phyloP scores from a whole-genome alignment of 1,140 invertebrate genomes.

The Pseudomyrmex gracilis region DNA sequence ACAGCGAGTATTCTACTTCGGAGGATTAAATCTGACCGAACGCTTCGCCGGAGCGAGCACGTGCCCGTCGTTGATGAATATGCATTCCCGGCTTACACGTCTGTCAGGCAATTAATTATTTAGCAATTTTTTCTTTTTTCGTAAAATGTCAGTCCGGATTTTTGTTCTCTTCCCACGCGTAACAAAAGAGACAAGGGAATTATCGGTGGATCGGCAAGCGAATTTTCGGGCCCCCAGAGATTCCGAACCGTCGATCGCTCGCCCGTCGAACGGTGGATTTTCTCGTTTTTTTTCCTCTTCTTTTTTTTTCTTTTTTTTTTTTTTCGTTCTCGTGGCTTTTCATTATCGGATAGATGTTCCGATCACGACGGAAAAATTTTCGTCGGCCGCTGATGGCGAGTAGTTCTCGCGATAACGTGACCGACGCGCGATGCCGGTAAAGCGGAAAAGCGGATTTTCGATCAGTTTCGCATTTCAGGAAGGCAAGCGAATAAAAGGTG shows the following conservation, averaged over 20 bases:
- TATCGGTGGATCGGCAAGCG: conserved; percentile 19
- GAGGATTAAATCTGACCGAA: conserved; percentile 43
- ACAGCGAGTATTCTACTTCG: conserved; percentile 9
- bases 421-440: background rate
- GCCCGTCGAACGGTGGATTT: background rate
- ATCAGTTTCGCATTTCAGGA: conserved; percentile 28
- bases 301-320: background rate
- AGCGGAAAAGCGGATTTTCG: conserved; percentile 47
- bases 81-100: background rate
- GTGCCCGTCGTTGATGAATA: conserved; percentile 6
- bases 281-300: background rate
- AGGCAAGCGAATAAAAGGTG: conserved; percentile 38
- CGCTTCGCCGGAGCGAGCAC: background rate
- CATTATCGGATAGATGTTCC: conserved; percentile 41
- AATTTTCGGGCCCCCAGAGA: background rate
- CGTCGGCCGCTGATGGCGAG: background rate
- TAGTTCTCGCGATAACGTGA: conserved; percentile 41
- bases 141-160: background rate
- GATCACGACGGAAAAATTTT: conserved; percentile 32
- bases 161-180: background rate
- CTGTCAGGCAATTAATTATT: conserved; percentile 42
- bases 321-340: conserved; percentile 1
- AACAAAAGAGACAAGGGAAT: background rate
- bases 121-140: conserved; percentile 2
- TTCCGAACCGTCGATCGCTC: background rate